These are phyloP conservation scores for zebrafish (Danio rerio) DNA, from an alignment of 2,113 vertebrate genomes.

Conservation along the genomic window GRCz12tu NC_133181.1:37481501-37482000, in stretches of 20 bases:
- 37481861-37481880: constrained; percentile 72
- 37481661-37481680: too few relatives aligned
- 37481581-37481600: too few relatives aligned
- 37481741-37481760: background rate
- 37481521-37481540: too few relatives aligned
- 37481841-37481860: constrained; percentile 58
- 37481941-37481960: constrained; percentile 82
- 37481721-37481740: too few relatives aligned
- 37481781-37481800: background rate
- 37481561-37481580: too few relatives aligned
- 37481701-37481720: background rate
- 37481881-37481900: constrained; percentile 80
- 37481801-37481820: background rate
- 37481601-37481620: too few relatives aligned
- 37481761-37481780: background rate
- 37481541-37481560: too few relatives aligned
- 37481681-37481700: too few relatives aligned
- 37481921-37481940: constrained; percentile 80
- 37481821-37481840: background rate
- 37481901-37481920: constrained; percentile 79
- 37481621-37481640: too few relatives aligned
- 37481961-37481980: constrained; percentile 77
- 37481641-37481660: too few relatives aligned
- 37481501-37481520: too few relatives aligned
- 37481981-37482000: constrained; percentile 60